These are phyloP conservation scores for Heliconius erato DNA, from an alignment of 2,888 invertebrate genomes.

Conservation along the genomic window DNA sequence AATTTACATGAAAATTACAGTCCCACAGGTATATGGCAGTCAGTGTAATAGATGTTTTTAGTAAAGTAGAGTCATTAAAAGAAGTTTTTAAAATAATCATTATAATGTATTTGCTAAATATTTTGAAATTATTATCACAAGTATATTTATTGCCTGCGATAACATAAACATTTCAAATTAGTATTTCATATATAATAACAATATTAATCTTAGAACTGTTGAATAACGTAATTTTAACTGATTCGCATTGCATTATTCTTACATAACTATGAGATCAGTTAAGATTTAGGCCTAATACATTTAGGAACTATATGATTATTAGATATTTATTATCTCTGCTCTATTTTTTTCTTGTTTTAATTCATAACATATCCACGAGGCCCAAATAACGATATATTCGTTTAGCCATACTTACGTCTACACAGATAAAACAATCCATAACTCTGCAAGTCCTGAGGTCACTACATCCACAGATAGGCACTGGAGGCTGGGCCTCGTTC, in stretches of 20 bases:
- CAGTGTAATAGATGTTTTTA: background rate
- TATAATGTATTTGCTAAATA: background rate
- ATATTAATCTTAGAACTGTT: background rate
- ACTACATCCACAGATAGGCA: conserved; percentile 34
- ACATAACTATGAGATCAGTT: conserved; percentile 8
- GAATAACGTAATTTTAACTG: background rate
- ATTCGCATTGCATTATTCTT: conserved; percentile 15
- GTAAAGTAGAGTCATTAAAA: background rate
- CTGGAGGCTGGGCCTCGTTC: conserved; percentile 39
- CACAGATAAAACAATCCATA: conserved; percentile 40
- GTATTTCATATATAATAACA: background rate
- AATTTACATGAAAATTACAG: background rate
- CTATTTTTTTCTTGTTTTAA: background rate
- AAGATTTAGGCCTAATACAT: background rate
- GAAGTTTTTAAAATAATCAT: background rate
- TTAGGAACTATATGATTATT: background rate
- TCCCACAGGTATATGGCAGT: background rate
- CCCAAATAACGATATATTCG: conserved; percentile 27
- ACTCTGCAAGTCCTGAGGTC: conserved; percentile 35
- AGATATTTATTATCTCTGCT: background rate
- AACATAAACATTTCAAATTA: background rate
- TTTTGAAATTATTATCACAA: background rate
- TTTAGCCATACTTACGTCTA: conserved; percentile 48
- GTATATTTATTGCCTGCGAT: background rate
- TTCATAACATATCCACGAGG: background rate